A percentile compares a stretch with the other conserved stretches of the same genome.
These are phyloP conservation scores for Nyctibius bracteatus DNA, from an alignment of 2,113 vertebrate genomes.

Conservation along the genomic window DNA sequence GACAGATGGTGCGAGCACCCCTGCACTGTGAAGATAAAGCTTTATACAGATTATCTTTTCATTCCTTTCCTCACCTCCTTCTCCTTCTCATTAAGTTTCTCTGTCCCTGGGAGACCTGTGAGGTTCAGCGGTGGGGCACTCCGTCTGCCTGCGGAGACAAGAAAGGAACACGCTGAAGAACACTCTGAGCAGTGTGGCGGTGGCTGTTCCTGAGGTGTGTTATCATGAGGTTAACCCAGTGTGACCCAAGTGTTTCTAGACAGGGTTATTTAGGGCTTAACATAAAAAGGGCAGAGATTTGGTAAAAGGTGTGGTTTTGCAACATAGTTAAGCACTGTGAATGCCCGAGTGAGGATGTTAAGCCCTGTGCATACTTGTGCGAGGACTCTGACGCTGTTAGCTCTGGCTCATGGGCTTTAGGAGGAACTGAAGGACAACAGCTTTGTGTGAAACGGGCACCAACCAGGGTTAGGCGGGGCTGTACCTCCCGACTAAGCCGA, in stretches of 20 bases:
- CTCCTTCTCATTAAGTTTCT: slow-evolving; percentile 96
- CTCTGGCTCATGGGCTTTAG: not conserved
- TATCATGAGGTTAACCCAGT: not conserved
- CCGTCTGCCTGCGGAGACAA: slow-evolving; percentile 76
- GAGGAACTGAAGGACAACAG: not conserved
- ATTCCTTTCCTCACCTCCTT: slow-evolving; percentile 86
- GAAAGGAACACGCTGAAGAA: not conserved
- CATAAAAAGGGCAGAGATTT: not conserved
- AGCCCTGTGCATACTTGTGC: too few species aligned
- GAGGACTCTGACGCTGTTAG: not conserved
- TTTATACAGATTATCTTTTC: not conserved
- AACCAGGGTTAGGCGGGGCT: not conserved
- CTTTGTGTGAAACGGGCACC: not conserved
- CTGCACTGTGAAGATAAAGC: not conserved
- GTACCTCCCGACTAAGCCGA: not conserved
- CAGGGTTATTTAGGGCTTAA: not conserved
- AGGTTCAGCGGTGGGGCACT: slow-evolving; percentile 95
- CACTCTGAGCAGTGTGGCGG: not conserved
- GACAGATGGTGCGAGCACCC: not conserved
- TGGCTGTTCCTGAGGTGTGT: not conserved
- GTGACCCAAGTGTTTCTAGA: not conserved
- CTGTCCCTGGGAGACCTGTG: slow-evolving; percentile 94
- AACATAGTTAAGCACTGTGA: not conserved
- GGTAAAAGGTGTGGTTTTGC: not conserved
- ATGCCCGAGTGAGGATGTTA: too few species aligned